These are phyloP conservation scores for Mionectes olivaceus DNA, from an alignment of 2,797 vertebrate genomes.

Conservation along the genomic window DNA sequence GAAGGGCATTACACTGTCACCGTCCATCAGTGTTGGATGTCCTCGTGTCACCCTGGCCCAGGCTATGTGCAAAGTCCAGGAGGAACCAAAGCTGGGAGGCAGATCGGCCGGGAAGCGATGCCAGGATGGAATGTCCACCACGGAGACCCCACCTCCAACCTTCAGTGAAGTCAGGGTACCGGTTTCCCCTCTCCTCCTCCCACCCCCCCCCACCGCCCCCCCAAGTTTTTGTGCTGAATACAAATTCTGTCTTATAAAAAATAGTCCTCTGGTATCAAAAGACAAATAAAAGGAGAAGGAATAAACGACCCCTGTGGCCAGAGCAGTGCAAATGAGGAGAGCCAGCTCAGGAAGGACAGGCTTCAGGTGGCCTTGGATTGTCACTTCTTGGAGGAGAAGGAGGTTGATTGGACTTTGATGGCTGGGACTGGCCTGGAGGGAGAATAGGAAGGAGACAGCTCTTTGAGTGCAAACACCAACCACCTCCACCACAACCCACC, in stretches of 20 bases:
- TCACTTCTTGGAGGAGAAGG: constrained; percentile 84
- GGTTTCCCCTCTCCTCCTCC: background rate
- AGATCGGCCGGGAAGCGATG: background rate
- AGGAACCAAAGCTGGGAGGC: background rate
- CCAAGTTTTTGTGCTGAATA: background rate
- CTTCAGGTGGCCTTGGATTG: background rate
- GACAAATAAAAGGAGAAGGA: constrained; percentile 2
- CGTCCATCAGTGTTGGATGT: background rate
- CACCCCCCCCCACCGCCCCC: background rate
- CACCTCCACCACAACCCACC: background rate
- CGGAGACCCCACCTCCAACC: background rate
- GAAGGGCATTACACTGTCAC: background rate
- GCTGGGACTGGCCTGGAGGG: constrained; percentile 76
- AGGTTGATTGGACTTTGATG: constrained; percentile 81
- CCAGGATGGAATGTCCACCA: background rate
- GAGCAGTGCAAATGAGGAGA: constrained; percentile 73
- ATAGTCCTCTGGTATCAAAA: constrained; percentile 62
- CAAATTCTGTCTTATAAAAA: constrained; percentile 54
- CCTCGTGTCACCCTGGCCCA: background rate
- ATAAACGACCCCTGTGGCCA: constrained; percentile 11
- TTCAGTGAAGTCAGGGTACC: background rate
- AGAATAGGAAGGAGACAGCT: background rate
- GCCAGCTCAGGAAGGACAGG: constrained; percentile 5
- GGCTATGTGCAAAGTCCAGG: background rate
- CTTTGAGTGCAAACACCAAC: background rate